Evolutionary conservation across 2,888 invertebrate species (phyloP).

Genomic region (Lasius fuliginosus): DNA sequence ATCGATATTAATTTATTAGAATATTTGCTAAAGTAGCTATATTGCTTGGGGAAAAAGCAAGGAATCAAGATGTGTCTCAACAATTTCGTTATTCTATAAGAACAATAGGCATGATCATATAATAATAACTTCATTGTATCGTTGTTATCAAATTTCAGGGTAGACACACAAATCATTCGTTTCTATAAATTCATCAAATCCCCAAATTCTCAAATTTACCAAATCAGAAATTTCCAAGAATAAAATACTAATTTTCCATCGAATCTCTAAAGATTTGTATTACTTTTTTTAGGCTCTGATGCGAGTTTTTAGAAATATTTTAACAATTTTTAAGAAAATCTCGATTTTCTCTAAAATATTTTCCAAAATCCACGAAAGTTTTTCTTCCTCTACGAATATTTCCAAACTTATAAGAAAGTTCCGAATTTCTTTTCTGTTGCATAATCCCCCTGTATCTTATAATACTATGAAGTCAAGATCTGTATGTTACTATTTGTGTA

Average conservation of each 20-base stretch:
- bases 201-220: constrained; percentile 3
- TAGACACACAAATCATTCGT: constrained; percentile 43
- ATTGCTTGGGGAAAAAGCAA: background rate
- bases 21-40: background rate
- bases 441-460: constrained; percentile 47
- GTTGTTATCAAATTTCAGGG: constrained; percentile 28
- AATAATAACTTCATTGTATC: constrained; percentile 38
- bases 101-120: background rate
- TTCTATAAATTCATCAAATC: background rate
- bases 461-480: constrained; percentile 60
- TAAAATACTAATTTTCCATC: constrained; percentile 22
- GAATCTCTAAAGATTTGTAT: constrained; percentile 16
- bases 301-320: constrained; percentile 18
- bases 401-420: constrained; percentile 3
- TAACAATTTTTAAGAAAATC: constrained; percentile 10
- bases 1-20: background rate
- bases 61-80: background rate
- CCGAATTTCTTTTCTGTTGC: background rate
- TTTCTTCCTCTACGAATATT: background rate
- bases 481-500: constrained; percentile 8
- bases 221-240: constrained; percentile 6
- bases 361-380: background rate
- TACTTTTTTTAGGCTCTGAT: constrained; percentile 8
- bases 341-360: background rate
- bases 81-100: background rate